Evolutionary conservation across 2,888 invertebrate species (phyloP).

Genomic region (Limnephilus lunatus): DNA sequence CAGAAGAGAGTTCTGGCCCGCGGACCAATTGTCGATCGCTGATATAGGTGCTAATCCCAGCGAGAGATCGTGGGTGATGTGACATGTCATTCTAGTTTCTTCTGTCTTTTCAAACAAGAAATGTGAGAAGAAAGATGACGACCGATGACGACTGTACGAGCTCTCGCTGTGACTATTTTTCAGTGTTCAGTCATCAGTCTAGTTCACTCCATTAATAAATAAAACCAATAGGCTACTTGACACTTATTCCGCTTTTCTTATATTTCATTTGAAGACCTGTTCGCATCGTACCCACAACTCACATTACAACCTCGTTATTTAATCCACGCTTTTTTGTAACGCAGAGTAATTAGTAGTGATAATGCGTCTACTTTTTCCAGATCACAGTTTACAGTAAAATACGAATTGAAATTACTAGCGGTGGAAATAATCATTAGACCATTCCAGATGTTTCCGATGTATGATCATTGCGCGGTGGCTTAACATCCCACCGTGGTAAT

Average conservation of each 20-base stretch:
- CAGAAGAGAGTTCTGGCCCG: no score
- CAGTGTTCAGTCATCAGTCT: background rate
- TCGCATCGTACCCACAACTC: background rate
- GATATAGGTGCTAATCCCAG: no score
- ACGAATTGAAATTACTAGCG: background rate
- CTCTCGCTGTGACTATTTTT: no score
- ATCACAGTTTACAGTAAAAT: background rate
- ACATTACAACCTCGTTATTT: background rate
- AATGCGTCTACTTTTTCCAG: background rate
- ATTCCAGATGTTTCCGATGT: slow-evolving; percentile 31
- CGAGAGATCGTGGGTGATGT: no score
- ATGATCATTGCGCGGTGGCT: slow-evolving; percentile 32
- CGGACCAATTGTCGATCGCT: no score
- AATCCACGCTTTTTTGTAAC: background rate
- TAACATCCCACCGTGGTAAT: slow-evolving; percentile 28
- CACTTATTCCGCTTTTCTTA: background rate
- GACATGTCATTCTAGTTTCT: no score
- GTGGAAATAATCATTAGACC: background rate
- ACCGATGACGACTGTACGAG: no score
- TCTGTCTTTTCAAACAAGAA: no score
- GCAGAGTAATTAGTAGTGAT: background rate
- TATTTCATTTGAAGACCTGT: background rate
- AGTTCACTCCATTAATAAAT: background rate
- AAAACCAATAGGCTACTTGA: background rate
- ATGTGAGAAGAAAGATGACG: no score